Percentiles rank a stretch among this genome's conserved stretches.
Evolutionary conservation across 2,797 vertebrate genomes (phyloP).

Genomic region (Tamandua tetradactyla): DNA sequence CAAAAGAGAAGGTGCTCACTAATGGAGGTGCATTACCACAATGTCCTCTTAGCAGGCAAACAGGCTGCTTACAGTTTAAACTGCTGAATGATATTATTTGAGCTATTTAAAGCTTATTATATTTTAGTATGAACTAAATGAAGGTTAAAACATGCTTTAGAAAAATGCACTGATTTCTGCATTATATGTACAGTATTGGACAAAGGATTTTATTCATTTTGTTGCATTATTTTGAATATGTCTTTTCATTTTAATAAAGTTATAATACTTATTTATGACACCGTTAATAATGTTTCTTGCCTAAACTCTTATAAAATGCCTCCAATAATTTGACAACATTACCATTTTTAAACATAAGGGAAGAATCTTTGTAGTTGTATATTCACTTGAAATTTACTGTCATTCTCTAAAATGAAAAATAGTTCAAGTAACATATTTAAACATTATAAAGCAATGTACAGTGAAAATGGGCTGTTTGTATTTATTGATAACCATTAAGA

Average conservation of each 20-base stretch:
- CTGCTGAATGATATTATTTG: constrained; percentile 87
- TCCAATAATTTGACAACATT: neutral
- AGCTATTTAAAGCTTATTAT: constrained; percentile 93
- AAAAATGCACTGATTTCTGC: constrained; percentile 95
- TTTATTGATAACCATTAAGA: neutral
- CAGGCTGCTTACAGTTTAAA: constrained; percentile 94
- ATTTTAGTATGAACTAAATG: constrained; percentile 93
- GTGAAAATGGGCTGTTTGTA: neutral
- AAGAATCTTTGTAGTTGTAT: neutral
- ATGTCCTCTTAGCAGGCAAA: constrained; percentile 80
- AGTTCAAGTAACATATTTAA: neutral
- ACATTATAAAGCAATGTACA: neutral
- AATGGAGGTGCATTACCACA: constrained; percentile 53
- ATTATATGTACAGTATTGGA: constrained; percentile 97
- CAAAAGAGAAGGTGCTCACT: constrained; percentile 81
- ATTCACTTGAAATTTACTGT: neutral
- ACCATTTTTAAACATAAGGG: neutral
- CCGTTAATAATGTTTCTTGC: constrained; percentile 75
- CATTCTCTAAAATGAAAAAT: neutral
- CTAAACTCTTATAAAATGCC: constrained; percentile 54
- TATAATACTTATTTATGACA: constrained; percentile 96
- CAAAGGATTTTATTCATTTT: constrained; percentile 91
- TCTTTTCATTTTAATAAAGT: constrained; percentile 94
- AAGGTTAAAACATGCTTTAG: constrained; percentile 94
- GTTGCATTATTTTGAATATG: constrained; percentile 92